These are phyloP conservation scores for Pipa parva DNA, from an alignment of 2,113 vertebrate genomes.

Conservation along the genomic window DNA sequence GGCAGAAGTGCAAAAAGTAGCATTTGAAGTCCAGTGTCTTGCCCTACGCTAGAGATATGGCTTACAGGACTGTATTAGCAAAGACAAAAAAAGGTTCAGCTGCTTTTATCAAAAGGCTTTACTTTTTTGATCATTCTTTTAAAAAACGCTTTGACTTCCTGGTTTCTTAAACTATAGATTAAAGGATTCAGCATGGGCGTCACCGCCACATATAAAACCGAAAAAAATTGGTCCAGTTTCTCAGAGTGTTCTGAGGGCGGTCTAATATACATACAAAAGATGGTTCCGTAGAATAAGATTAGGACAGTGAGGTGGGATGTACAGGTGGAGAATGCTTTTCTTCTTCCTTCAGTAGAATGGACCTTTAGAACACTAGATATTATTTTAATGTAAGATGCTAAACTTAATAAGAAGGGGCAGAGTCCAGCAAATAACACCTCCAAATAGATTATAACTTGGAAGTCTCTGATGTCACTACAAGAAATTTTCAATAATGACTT, in stretches of 20 bases:
- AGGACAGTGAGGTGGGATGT: constrained; percentile 21
- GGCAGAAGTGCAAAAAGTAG: too few species aligned
- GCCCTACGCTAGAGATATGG: too few species aligned
- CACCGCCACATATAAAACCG: constrained; percentile 17
- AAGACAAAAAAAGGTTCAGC: too few species aligned
- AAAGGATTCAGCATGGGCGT: constrained; percentile 29
- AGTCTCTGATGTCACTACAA: background rate
- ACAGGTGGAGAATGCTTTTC: constrained; percentile 28
- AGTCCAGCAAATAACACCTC: background rate
- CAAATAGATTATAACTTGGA: background rate
- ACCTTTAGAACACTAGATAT: constrained; percentile 8
- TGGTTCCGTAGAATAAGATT: constrained; percentile 20
- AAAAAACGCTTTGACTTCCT: constrained; percentile 9
- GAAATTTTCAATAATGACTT: constrained; percentile 5
- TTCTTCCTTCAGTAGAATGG: background rate
- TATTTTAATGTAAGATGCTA: constrained; percentile 6
- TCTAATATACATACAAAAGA: constrained; percentile 26
- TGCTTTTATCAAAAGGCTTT: too few species aligned
- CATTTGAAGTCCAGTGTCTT: too few species aligned
- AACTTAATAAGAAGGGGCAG: background rate
- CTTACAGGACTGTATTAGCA: too few species aligned
- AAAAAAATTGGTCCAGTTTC: constrained; percentile 13
- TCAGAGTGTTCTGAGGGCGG: constrained; percentile 13
- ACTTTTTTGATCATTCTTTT: background rate
- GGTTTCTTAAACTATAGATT: constrained; percentile 28